phyloP scores from a whole-genome alignment of 2,888 invertebrate species.

The Myathropa florea region DNA sequence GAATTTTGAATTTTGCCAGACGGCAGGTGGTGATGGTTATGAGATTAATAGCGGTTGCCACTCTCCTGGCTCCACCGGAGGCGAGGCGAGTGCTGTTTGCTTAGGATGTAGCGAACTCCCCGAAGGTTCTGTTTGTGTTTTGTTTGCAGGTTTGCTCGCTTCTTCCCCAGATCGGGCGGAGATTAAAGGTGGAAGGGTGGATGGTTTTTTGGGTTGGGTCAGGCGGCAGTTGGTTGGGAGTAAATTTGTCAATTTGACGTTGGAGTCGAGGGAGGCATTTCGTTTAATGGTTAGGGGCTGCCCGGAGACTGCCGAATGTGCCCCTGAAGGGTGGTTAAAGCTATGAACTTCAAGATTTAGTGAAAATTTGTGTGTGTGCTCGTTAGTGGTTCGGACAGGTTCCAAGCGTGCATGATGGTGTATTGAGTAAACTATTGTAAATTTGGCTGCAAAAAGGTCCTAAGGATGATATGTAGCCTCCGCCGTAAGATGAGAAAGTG shows the following conservation, averaged over 20 bases:
- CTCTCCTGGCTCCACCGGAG: slow-evolving; percentile 1
- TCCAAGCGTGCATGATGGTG: no score
- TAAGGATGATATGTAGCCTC: no score
- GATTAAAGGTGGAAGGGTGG: neutral
- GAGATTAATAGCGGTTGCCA: slow-evolving; percentile 35
- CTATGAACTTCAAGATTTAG: neutral
- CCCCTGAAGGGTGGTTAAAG: neutral
- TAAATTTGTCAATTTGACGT: neutral
- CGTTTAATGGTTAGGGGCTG: neutral
- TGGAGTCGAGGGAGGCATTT: neutral
- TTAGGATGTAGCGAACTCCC: neutral
- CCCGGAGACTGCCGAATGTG: neutral
- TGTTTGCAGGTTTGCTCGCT: neutral
- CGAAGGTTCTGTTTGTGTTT: neutral
- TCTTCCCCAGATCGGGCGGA: neutral
- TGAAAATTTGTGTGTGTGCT: neutral
- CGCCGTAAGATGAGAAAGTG: no score
- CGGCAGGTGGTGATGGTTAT: slow-evolving; percentile 8
- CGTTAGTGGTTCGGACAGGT: no score
- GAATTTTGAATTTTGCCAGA: slow-evolving; percentile 58
- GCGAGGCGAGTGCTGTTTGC: neutral
- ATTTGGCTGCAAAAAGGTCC: no score
- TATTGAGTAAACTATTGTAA: no score
- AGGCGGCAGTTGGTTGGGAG: neutral
- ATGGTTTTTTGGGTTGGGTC: neutral